These are phyloP conservation scores for Nannobrachium achirus DNA, from an alignment of 2,113 vertebrate genomes.

Conservation along the genomic window DNA sequence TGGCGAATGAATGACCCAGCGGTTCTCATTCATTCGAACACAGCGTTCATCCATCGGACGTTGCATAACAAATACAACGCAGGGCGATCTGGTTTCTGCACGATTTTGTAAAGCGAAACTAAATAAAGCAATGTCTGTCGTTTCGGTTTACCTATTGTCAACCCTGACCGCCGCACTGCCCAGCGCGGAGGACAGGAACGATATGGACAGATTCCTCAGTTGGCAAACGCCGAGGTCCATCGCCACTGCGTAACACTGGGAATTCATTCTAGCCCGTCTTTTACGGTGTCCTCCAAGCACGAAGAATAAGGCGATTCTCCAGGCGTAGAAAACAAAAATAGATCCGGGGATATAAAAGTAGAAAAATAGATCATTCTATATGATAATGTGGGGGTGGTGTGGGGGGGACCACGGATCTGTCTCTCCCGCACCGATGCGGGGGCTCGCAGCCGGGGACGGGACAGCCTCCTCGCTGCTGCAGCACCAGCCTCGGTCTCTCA, in stretches of 20 bases:
- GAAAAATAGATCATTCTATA: constrained; percentile 57
- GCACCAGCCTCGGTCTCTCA: no score
- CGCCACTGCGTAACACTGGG: constrained; percentile 90
- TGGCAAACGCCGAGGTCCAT: constrained; percentile 97
- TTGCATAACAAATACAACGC: neutral
- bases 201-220: constrained; percentile 94
- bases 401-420: neutral
- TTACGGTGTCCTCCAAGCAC: constrained; percentile 55
- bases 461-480: constrained; percentile 1
- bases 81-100: no score
- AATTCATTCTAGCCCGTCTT: constrained; percentile 85
- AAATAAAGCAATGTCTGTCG: no score
- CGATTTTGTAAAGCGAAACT: no score
- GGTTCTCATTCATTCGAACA: neutral
- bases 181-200: constrained; percentile 91
- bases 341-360: constrained; percentile 59
- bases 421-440: constrained; percentile 31
- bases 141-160: constrained; percentile 87
- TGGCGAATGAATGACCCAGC: constrained; percentile 31
- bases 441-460: constrained; percentile 39
- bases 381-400: neutral
- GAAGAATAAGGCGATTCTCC: neutral
- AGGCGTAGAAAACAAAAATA: constrained; percentile 10
- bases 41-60: neutral
- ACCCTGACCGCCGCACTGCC: constrained; percentile 85